Base-by-base conservation (phyloP, 2,797 vertebrate genomes). In the Dermochelys coriacea region DNA sequence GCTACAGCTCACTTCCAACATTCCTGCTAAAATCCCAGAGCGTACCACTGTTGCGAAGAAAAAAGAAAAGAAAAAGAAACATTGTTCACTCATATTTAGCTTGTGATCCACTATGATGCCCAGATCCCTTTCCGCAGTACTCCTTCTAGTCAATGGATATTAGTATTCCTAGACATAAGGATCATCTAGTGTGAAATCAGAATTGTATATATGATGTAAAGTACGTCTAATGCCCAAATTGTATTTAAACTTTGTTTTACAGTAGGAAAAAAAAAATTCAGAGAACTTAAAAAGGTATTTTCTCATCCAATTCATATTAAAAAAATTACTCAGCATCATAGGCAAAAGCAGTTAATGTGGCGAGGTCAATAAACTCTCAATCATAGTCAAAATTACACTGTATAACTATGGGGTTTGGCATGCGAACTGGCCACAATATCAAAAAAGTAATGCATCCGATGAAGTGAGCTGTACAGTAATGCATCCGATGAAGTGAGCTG, bases 261-360 rank as follows among this genome's bases (percentile, higher is more conserved):
- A 78, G 15, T 78, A 34, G 14, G 29, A 15, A n/a, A 18, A 55
- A 81, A 86, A 81, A 1, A 47, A 31, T 91, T 16, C 45, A 84
- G 29, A 3, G 80, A 34, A 64, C 34, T 61, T 91, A 2, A n/a
- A 2, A n/a, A 88, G 64, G 45, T 19, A 90, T 61, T 64, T 87
- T 10, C 51, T 55, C 21, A 51, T 6, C 16, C 51, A 51, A 16
- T 51, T 51, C 51, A 51, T 51, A 51, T 51, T 51, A 51, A 51
- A 51, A 51, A 51, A 51, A 51, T 91, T 80, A 52, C 27, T 68
- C 47, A 19, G 74, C 59, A 85, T 93, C 68, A 51, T 51, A 78
- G 83, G 68, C 64, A 94, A 93, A 68, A 55, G 34, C 15, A n/a
- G 31, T 64, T 64, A 31, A n/a, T 34, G 15, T 16, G 31, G 31